Conservation (phyloP, 2,797 vertebrate species). For the Myotis daubentonii region DNA sequence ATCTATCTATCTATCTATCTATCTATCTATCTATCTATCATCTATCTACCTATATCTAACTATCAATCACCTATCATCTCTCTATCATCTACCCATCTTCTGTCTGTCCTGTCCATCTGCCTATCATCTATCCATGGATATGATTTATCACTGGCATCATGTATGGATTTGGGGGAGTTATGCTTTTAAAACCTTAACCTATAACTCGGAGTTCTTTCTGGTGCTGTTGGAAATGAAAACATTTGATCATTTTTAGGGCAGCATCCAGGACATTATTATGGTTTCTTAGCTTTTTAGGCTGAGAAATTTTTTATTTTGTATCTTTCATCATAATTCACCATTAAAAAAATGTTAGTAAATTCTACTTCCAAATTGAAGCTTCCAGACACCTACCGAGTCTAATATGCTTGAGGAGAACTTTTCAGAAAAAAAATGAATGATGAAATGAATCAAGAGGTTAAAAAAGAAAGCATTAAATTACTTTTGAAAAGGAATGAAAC, state of each 20-base stretch:
- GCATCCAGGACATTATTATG: neutral
- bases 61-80: neutral
- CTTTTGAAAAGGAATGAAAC: slow-evolving; percentile 22
- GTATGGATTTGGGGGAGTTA: neutral
- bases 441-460: neutral
- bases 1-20: neutral
- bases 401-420: neutral
- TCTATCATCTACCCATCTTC: neutral
- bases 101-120: neutral
- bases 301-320: neutral
- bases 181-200: neutral
- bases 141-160: neutral
- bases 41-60: neutral
- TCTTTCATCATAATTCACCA: neutral
- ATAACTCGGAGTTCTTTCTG: neutral
- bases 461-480: neutral
- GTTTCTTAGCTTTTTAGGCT: neutral
- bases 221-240: neutral
- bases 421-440: slow-evolving; percentile 35
- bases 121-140: neutral
- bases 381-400: neutral
- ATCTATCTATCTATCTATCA: neutral
- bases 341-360: neutral
- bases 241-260: neutral
- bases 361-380: neutral